phyloP scores from a whole-genome alignment of 2,797 vertebrate species.

The Xenentodon cancila region DNA sequence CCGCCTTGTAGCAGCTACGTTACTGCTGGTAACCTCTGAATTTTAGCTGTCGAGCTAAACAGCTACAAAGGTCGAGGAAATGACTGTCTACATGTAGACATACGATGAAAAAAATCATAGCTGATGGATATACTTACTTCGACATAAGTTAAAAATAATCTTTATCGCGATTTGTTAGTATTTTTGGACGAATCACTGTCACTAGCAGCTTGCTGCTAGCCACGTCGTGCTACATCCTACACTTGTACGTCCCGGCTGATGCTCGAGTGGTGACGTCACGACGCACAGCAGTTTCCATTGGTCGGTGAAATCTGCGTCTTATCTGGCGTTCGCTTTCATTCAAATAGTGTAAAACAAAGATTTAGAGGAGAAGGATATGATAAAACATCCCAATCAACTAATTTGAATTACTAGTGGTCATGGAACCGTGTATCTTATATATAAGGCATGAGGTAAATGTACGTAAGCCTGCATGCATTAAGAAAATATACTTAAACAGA shows the following conservation, averaged over 20 bases:
- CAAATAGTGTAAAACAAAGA: no score
- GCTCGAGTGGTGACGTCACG: constrained; percentile 41
- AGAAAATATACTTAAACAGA: no score
- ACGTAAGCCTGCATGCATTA: no score
- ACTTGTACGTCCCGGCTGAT: constrained; percentile 34
- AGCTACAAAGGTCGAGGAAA: constrained; percentile 28
- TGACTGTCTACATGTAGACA: neutral
- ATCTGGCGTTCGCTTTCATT: no score
- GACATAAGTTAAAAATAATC: constrained; percentile 25
- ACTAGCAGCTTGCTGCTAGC: constrained; percentile 65
- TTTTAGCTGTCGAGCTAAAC: constrained; percentile 66
- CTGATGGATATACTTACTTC: constrained; percentile 49
- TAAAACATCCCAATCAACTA: no score
- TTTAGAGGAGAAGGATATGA: no score
- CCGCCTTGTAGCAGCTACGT: constrained; percentile 27
- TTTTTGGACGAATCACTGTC: constrained; percentile 49
- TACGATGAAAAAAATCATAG: neutral
- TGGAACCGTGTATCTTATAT: no score
- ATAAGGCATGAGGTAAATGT: no score
- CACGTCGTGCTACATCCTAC: constrained; percentile 77
- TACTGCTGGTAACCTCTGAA: constrained; percentile 45
- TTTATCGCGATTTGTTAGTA: constrained; percentile 20
- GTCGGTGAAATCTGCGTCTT: no score
- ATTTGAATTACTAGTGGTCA: no score
- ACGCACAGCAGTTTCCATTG: constrained; percentile 24